Evolutionary conservation across 2,888 invertebrate genomes (phyloP), one percentile per base, ranked within the genome.

Genomic region (Sarcophaga rosellei): DNA sequence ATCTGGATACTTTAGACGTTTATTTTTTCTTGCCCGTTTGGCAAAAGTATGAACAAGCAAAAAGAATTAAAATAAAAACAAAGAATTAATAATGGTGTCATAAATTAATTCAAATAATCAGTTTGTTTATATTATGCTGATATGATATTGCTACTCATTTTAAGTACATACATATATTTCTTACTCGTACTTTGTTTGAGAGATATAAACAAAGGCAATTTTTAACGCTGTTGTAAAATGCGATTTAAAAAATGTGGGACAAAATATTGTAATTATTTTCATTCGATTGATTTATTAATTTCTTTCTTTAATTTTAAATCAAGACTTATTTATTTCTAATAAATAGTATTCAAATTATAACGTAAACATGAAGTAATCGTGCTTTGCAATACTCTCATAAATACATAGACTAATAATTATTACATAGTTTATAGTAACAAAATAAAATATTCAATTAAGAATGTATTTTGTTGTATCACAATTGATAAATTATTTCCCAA

Each of bases 61-160:
- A 2, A 35, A 65, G 2, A 21, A 63, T 5, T 11, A 21, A 20
- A 25, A 62, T 73, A 44, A 20, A 63, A 76, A 76, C 44, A 74
- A 81, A 77, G 35, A 59, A 69, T 80, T 79, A 53, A 68, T 74
- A 72, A 80, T 68, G 70, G 74, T 84, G 80, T 88, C 89, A 90
- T 91, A 90, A 90, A 91, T 91, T 91, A 90, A 90, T 90, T 91
- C 89, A 90, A 91, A 90, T 90, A 90, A 91, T 81, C 84, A 84
- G 73, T 84, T 74, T 77, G 77, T 74, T 85, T 81, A 61, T 59
- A 78, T 84, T 66, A 70, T 72, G 72, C 76, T 66, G 75, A 84
- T 45, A 72, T 44, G 65, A 76, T 76, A n/a, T 72, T 61, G 25
- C 59, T 72, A 47, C 45, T 65, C 57, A 65, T 77, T 72, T 76